Evolutionary conservation across 2,113 vertebrate genomes (phyloP).

Genomic region (Pristiophorus japonicus): DNA sequence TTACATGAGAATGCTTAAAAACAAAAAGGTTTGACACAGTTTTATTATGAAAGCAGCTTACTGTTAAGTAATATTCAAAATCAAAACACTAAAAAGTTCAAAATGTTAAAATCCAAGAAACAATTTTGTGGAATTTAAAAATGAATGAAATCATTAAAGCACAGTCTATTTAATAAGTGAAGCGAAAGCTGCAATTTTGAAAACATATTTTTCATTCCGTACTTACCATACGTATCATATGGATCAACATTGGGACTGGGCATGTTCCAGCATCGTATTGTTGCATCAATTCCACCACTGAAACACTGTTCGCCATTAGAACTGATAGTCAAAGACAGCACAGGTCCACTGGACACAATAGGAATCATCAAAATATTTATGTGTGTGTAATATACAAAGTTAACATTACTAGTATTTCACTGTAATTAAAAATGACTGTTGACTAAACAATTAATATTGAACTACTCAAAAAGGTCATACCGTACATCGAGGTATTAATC

Average conservation of each 20-base stretch:
- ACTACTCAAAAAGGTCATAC: neutral
- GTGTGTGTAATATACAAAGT: neutral
- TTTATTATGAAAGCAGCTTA: neutral
- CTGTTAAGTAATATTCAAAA: neutral
- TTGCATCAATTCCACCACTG: conserved; percentile 88
- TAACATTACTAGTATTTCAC: neutral
- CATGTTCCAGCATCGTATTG: conserved; percentile 98
- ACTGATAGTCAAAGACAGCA: conserved; percentile 83
- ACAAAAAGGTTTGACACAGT: neutral
- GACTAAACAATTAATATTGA: neutral
- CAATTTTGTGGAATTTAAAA: neutral
- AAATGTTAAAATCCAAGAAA: neutral
- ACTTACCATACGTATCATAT: conserved; percentile 88
- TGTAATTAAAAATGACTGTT: neutral
- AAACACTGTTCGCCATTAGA: conserved; percentile 93
- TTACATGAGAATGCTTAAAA: neutral
- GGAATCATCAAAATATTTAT: neutral
- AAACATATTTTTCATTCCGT: neutral
- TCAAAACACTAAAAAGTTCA: neutral
- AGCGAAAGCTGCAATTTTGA: conserved; percentile 39
- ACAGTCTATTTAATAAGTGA: neutral
- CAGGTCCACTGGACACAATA: conserved; percentile 69
- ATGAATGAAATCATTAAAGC: neutral
- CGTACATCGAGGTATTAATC: neutral
- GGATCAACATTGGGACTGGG: conserved; percentile 92